phyloP scores from a whole-genome alignment of 1,140 invertebrate genomes.

The Caenorhabditis latens region DNA sequence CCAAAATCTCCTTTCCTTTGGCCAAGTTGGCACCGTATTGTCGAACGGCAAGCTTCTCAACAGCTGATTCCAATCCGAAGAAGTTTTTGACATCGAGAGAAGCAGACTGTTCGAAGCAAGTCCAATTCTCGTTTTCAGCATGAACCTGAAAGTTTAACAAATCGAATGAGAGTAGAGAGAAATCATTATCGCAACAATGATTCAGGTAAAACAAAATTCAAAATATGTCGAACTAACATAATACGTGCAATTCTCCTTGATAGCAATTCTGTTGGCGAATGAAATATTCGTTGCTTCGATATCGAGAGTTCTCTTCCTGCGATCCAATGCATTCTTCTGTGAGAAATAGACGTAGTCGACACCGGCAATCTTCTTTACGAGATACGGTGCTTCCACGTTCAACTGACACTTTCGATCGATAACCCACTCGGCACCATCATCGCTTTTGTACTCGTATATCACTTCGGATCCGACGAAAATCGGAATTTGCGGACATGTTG shows the following conservation, averaged over 20 bases:
- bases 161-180: background rate
- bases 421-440: slow-evolving; percentile 86
- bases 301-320: slow-evolving; percentile 85
- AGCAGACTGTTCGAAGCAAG: slow-evolving; percentile 94
- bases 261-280: slow-evolving; percentile 87
- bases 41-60: slow-evolving; percentile 96
- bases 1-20: slow-evolving; percentile 95
- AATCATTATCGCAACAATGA: slow-evolving; percentile 77
- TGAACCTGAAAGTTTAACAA: slow-evolving; percentile 83
- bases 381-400: slow-evolving; percentile 93
- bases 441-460: slow-evolving; percentile 84
- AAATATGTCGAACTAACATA: slow-evolving; percentile 82
- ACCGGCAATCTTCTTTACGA: slow-evolving; percentile 95
- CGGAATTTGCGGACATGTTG: slow-evolving; percentile 93
- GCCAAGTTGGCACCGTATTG: slow-evolving; percentile 93
- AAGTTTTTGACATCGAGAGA: slow-evolving; percentile 95
- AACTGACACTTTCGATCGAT: slow-evolving; percentile 92
- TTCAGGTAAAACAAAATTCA: no score
- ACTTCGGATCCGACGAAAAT: slow-evolving; percentile 92
- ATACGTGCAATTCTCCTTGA: slow-evolving; percentile 92
- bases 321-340: slow-evolving; percentile 90
- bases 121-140: slow-evolving; percentile 94
- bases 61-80: slow-evolving; percentile 93
- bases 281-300: slow-evolving; percentile 96
- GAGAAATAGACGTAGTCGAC: slow-evolving; percentile 93